Base-by-base conservation (phyloP, 2,888 invertebrate genomes). In the Carcina quercana region DNA sequence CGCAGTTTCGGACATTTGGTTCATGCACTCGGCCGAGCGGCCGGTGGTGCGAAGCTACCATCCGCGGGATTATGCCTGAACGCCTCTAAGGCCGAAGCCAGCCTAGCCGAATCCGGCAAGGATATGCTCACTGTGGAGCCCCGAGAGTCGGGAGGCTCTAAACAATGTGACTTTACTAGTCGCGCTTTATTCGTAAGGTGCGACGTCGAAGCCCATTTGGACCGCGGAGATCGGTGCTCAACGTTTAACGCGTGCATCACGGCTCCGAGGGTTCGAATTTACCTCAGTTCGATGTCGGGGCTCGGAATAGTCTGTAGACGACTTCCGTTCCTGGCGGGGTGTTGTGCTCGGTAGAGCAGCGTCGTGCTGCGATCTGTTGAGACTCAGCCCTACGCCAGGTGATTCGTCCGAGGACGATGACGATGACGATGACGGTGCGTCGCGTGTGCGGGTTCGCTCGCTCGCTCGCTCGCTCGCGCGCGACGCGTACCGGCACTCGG, bases 41-140 rank as follows among this genome's bases (percentile, higher is more conserved):
- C 79, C 86, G 83, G 71, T 88, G 87, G 86, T 86, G 87, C 85
- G 86, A 88, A 75, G 87, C 87, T 88, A 88, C 86, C 86, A 44
- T 50, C 47, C 50, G 47, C 35, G 22, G 88, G 26, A 26, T 26
- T 87, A 87, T 85, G 78, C 71, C 80, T 84, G 76, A 84, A 83
- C 72, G 78, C 82, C 79, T 84, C 74, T 85, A 87, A 87, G 86
- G 82, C 85, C 78, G 86, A 85, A 88, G 86, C 86, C 87, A 72
- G 67, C 75, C 87, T 86, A 85, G 85, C 66, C 76, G 68, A 71
- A 71, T 79, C 59, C 62, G 74, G 72, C 70, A 67, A 70, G 62
- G 71, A 74, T 78, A 70, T 59, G 40, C 31, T 12, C 54, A 53
- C 58, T 59, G 62, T 44, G 49, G 68, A 70, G 72, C 58, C 60